Evolutionary conservation across 2,888 invertebrate species (phyloP), one percentile per base, ranked within the genome.

Genomic region (Onchidella celtica): DNA sequence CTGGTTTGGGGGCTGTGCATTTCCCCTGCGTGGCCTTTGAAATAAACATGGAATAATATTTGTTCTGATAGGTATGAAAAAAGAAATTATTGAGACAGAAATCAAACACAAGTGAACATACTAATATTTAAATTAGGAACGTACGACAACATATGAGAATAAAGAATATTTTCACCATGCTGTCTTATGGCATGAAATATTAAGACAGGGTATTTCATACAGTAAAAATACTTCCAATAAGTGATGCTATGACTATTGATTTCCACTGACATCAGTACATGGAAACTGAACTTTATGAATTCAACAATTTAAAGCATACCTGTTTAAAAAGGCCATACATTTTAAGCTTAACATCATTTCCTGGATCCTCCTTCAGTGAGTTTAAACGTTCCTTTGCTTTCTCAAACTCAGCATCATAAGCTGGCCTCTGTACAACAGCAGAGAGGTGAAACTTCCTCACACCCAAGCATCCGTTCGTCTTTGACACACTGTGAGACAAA

Each of bases 241-340:
- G n/a, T n/a, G n/a, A n/a, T n/a, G n/a, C n/a, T n/a, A n/a, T n/a
- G n/a, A n/a, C n/a, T n/a, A n/a, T n/a, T n/a, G n/a, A n/a, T n/a
- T n/a, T n/a, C n/a, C n/a, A n/a, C n/a, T n/a, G n/a, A n/a, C n/a
- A n/a, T n/a, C n/a, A n/a, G n/a, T n/a, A n/a, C n/a, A n/a, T n/a
- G n/a, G n/a, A n/a, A n/a, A n/a, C n/a, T n/a, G n/a, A n/a, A n/a
- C n/a, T n/a, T n/a, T n/a, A n/a, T n/a, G n/a, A n/a, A n/a, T n/a
- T n/a, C n/a, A n/a, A n/a, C n/a, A n/a, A n/a, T n/a, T n/a, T n/a
- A n/a, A n/a, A 11, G 47, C 57, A 27, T 84, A 94, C 94, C 92
- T 95, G 95, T 88, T 95, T 95, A 88, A 94, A 95, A 2, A 95
- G 90, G 1, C 93, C 94, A 90, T 95, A 95, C 17, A 95, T 86